These are phyloP conservation scores for Silurus meridionalis DNA, from an alignment of 2,113 vertebrate genomes.

Conservation along the genomic window DNA sequence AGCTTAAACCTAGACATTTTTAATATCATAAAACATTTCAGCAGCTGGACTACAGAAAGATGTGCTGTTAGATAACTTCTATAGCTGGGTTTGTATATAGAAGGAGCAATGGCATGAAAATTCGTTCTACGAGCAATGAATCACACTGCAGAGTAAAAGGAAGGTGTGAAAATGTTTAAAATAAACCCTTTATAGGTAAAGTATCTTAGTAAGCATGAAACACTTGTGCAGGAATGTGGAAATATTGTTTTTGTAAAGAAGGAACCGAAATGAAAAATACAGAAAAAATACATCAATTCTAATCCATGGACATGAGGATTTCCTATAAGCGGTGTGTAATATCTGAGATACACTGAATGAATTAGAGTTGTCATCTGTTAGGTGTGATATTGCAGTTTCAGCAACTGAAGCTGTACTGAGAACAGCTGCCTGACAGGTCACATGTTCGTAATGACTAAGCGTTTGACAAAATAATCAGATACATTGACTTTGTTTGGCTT, in stretches of 20 bases:
- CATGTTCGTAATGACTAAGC: constrained; percentile 8
- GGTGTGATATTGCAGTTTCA: constrained; percentile 22
- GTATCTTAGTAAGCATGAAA: background rate
- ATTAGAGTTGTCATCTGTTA: background rate
- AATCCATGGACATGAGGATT: background rate
- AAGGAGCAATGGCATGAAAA: background rate
- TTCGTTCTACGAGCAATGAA: background rate
- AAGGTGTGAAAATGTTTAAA: background rate
- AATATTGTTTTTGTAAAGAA: background rate
- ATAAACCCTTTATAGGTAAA: background rate
- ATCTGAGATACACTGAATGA: constrained; percentile 10
- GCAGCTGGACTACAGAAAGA: background rate
- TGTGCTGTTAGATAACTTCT: background rate
- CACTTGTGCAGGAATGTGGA: background rate
- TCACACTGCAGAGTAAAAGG: background rate
- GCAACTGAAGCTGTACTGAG: constrained; percentile 9
- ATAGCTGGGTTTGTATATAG: background rate
- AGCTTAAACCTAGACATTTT: background rate
- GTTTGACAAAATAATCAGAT: constrained; percentile 21
- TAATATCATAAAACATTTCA: background rate
- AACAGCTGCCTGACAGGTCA: constrained; percentile 13
- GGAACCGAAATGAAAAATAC: background rate
- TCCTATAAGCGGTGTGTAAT: background rate
- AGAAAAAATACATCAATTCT: too few species aligned
- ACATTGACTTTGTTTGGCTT: background rate